phyloP scores from a whole-genome alignment of 1,140 invertebrate species.

The Holotrichia oblita region DNA sequence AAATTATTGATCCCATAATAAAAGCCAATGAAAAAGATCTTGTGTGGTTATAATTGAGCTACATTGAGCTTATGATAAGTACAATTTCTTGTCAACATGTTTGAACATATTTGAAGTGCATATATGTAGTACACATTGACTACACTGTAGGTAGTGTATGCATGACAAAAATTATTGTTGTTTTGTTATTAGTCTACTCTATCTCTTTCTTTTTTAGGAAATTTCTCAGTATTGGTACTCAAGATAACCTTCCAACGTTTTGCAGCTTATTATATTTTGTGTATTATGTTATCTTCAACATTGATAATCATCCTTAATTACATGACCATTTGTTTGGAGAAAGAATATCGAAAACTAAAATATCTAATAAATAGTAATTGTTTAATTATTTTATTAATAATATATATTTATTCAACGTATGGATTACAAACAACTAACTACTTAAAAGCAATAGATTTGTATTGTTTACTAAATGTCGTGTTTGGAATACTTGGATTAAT shows the following conservation, averaged over 20 bases:
- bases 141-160: neutral
- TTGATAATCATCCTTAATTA: neutral
- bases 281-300: neutral
- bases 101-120: too few relatives aligned
- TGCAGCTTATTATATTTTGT: neutral
- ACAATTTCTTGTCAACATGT: too few relatives aligned
- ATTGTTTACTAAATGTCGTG: neutral
- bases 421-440: neutral
- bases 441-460: neutral
- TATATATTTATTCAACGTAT: neutral
- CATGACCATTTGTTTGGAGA: neutral
- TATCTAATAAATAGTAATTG: neutral
- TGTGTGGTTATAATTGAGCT: too few relatives aligned
- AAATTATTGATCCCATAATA: too few relatives aligned
- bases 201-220: neutral
- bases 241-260: neutral
- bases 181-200: neutral
- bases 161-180: neutral
- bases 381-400: neutral
- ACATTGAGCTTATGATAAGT: too few relatives aligned
- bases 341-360: neutral
- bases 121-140: too few relatives aligned
- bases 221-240: neutral
- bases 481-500: neutral
- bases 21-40: too few relatives aligned